Evolutionary conservation across 2,113 vertebrate species (phyloP).

Genomic region (Peromyscus californicus): DNA sequence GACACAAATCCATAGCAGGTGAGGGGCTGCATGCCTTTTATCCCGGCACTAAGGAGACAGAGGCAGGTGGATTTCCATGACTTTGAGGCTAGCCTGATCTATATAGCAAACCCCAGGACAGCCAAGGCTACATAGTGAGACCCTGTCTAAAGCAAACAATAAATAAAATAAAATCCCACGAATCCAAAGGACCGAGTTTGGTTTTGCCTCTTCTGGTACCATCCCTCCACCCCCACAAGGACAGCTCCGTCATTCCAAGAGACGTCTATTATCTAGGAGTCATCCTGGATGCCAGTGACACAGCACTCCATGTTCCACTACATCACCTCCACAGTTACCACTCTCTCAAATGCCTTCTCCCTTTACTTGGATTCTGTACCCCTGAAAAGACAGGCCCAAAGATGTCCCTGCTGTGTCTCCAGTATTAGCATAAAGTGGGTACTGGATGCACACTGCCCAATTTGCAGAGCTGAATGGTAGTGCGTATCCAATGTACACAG

Average conservation of each 20-base stretch:
- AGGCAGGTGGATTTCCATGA: not conserved
- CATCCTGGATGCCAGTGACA: not conserved
- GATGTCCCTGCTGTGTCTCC: too few species aligned
- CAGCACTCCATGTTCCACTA: not conserved
- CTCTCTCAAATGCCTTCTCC: constrained; percentile 10
- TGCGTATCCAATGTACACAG: not conserved
- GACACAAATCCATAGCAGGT: not conserved
- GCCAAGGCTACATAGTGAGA: not conserved
- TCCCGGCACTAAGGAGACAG: not conserved
- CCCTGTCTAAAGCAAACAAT: not conserved
- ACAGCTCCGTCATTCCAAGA: not conserved
- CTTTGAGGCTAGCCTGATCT: not conserved
- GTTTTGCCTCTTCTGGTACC: not conserved
- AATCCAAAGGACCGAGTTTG: not conserved
- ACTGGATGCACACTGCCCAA: not conserved
- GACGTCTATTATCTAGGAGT: not conserved
- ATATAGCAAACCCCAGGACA: not conserved
- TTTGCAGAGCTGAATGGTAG: not conserved
- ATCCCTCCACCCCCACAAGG: not conserved
- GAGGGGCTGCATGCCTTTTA: not conserved
- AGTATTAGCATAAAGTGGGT: not conserved
- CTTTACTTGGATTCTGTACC: not conserved
- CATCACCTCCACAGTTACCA: not conserved
- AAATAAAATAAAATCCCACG: not conserved
- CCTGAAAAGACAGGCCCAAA: not conserved